Conservation (phyloP, 2,888 invertebrate genomes). For the Drosophila neonasuta region DNA sequence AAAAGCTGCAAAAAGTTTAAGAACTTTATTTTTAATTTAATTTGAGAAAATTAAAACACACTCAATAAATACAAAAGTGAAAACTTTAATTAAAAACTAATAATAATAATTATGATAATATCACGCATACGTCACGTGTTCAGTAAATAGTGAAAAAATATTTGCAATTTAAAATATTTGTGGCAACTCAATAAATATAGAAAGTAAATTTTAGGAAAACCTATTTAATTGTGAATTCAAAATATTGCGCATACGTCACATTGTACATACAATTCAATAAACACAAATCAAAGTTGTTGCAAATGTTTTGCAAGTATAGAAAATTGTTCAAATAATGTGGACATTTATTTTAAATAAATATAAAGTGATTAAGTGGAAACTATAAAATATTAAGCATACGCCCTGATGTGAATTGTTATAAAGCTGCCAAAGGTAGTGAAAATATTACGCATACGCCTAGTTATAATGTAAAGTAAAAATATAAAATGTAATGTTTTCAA, state of each 20-base stretch:
- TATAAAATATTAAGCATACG: not conserved
- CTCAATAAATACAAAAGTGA: not conserved
- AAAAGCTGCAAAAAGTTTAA: not conserved
- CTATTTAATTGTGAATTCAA: not conserved
- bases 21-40: constrained; percentile 1
- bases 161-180: not conserved
- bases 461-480: not conserved
- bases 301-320: not conserved
- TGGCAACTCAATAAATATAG: not conserved
- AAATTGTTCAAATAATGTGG: not conserved
- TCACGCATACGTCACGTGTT: constrained; percentile 7
- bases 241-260: not conserved
- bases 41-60: not conserved
- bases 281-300: not conserved
- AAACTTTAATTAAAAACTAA: not conserved
- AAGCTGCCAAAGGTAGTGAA: not conserved
- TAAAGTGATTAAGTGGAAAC: not conserved
- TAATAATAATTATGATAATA: not conserved
- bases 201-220: not conserved
- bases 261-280: not conserved
- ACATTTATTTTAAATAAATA: not conserved
- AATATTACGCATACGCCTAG: not conserved
- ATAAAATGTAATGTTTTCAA: not conserved
- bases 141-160: not conserved
- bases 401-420: too few relatives aligned